phyloP scores from a whole-genome alignment of 2,888 invertebrate species.

The Nebria brevicollis region DNA sequence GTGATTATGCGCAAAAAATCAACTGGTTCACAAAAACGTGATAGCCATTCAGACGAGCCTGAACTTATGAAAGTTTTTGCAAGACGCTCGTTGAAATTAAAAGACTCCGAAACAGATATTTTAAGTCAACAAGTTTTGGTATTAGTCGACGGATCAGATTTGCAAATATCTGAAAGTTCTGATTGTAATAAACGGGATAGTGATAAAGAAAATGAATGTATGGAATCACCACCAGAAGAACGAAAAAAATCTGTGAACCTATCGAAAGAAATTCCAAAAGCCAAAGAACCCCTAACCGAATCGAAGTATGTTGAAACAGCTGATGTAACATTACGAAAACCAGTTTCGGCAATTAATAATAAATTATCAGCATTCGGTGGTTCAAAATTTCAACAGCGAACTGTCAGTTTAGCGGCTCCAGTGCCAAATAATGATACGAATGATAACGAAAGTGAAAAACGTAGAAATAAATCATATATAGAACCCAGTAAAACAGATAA shows the following conservation, averaged over 20 bases:
- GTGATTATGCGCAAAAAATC: conserved; percentile 71
- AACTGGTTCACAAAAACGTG: conserved; percentile 62
- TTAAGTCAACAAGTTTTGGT: conserved; percentile 70
- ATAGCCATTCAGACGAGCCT: conserved; percentile 75
- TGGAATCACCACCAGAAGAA: conserved; percentile 66
- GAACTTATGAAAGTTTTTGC: conserved; percentile 86
- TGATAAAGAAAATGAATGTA: conserved; percentile 76
- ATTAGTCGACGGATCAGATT: conserved; percentile 61
- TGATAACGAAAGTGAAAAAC: conserved; percentile 54
- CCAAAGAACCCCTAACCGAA: conserved; percentile 54
- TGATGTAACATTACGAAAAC: conserved; percentile 58
- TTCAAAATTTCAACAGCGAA: conserved; percentile 55
- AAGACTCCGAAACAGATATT: conserved; percentile 73
- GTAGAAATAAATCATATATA: conserved; percentile 57
- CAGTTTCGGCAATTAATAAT: conserved; percentile 47
- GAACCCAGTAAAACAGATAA: conserved; percentile 59
- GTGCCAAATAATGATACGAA: conserved; percentile 53
- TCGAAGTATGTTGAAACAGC: conserved; percentile 52
- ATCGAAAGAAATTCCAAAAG: conserved; percentile 50
- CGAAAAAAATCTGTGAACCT: conserved; percentile 57
- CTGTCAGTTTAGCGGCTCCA: conserved; percentile 56
- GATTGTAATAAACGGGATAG: conserved; percentile 73
- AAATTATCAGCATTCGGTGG: conserved; percentile 49
- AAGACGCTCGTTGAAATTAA: conserved; percentile 81
- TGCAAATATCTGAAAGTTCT: conserved; percentile 57